Percentiles rank a stretch among this genome's conserved stretches.
Conservation (phyloP, 2,113 vertebrate species). For the Oryzias melastigma region DNA sequence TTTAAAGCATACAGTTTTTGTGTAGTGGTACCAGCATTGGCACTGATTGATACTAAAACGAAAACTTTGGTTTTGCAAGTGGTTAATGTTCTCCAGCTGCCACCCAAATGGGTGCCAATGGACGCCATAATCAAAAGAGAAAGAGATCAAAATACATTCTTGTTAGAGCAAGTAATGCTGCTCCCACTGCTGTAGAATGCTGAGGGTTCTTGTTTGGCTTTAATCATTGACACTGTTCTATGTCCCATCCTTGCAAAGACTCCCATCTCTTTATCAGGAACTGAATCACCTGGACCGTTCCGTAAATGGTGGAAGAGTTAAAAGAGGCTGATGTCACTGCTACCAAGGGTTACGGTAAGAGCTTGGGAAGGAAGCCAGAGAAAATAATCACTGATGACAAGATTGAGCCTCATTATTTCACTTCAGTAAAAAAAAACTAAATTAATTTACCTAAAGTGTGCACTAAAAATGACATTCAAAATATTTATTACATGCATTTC, state of each 20-base stretch:
- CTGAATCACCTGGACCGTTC: slow-evolving; percentile 72
- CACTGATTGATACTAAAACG: not conserved
- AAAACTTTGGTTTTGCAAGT: not conserved
- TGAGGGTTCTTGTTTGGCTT: slow-evolving; percentile 59
- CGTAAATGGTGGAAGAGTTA: slow-evolving; percentile 53
- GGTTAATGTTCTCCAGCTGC: slow-evolving; percentile 24
- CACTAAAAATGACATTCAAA: slow-evolving; percentile 39
- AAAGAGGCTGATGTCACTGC: slow-evolving; percentile 63
- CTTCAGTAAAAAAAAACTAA: slow-evolving; percentile 28
- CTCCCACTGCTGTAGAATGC: slow-evolving; percentile 14
- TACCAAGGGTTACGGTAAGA: slow-evolving; percentile 69
- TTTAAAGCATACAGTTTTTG: not conserved
- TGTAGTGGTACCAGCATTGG: not conserved
- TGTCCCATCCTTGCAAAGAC: slow-evolving; percentile 60
- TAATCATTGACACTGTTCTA: slow-evolving; percentile 71
- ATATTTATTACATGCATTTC: slow-evolving; percentile 53
- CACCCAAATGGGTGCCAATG: slow-evolving; percentile 10
- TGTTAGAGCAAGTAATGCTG: slow-evolving; percentile 32
- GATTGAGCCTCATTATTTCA: slow-evolving; percentile 43
- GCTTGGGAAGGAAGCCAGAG: slow-evolving; percentile 59
- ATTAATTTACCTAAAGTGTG: slow-evolving; percentile 62
- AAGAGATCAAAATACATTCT: slow-evolving; percentile 46
- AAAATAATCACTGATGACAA: slow-evolving; percentile 55
- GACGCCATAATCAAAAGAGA: slow-evolving; percentile 46
- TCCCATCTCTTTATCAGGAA: slow-evolving; percentile 62